A percentile compares a stretch with the other conserved stretches of the same genome.
Conservation (phyloP, 2,113 vertebrate species). For the Panthera tigris region DNA sequence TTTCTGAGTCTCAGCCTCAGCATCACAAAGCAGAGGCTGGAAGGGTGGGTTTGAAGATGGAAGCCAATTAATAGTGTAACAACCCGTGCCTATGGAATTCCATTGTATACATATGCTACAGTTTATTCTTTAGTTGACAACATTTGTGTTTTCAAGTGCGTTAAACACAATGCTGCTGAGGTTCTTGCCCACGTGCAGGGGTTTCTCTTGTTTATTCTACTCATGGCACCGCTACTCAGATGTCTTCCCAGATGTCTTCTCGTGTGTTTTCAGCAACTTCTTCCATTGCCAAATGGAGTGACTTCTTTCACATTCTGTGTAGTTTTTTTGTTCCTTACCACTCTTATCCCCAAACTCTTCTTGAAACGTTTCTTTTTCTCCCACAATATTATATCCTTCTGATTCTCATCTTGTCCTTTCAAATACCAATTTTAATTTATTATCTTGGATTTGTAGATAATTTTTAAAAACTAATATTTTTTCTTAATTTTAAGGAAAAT, state of each 20-base stretch:
- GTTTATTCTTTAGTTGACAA: background rate
- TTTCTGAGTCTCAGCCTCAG: background rate
- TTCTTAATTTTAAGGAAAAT: slow-evolving; percentile 16
- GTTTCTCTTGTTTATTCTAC: background rate
- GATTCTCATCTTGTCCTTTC: background rate
- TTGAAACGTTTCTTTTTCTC: background rate
- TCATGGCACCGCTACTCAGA: background rate
- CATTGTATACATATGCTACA: background rate
- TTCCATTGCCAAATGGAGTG: background rate
- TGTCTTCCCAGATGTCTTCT: background rate
- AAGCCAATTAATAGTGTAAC: background rate
- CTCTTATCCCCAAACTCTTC: background rate
- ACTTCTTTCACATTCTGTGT: background rate
- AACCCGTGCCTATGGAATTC: background rate
- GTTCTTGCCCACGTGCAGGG: background rate
- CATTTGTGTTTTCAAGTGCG: background rate
- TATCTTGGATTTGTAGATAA: background rate
- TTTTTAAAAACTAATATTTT: background rate
- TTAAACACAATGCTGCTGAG: background rate
- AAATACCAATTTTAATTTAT: background rate
- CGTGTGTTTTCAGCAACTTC: background rate
- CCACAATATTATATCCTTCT: background rate
- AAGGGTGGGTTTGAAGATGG: background rate
- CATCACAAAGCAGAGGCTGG: background rate
- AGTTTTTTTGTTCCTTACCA: background rate